These are phyloP conservation scores for Pseudococcus longispinus DNA, from an alignment of 2,888 invertebrate genomes.

Conservation along the genomic window DNA sequence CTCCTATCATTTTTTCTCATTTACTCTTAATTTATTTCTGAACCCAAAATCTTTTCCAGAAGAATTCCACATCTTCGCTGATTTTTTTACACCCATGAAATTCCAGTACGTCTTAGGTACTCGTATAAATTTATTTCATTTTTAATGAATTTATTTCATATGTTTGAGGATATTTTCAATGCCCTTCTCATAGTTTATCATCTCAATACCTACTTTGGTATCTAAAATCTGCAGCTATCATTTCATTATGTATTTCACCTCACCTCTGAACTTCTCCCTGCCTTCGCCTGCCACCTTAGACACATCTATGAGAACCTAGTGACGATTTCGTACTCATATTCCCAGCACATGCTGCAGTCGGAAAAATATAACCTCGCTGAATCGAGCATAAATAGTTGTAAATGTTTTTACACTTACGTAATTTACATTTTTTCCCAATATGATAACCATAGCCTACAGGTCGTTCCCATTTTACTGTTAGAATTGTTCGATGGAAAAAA, in stretches of 20 bases:
- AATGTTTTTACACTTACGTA: not conserved
- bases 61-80: too few species aligned
- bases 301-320: not conserved
- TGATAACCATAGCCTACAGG: slow-evolving; percentile 7
- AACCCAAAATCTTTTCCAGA: too few species aligned
- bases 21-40: too few species aligned
- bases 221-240: too few species aligned
- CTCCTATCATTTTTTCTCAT: too few species aligned
- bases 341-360: not conserved
- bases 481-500: not conserved
- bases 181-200: too few species aligned
- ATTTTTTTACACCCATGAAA: too few species aligned
- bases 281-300: not conserved
- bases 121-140: too few species aligned
- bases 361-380: not conserved
- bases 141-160: too few species aligned
- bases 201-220: too few species aligned
- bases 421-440: not conserved
- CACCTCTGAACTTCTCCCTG: not conserved
- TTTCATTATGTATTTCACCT: not conserved
- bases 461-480: not conserved
- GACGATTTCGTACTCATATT: not conserved
- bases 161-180: too few species aligned
- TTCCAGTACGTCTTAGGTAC: too few species aligned
- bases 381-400: not conserved